Percentiles rank a stretch among this genome's conserved stretches.
These are phyloP conservation scores for Emydura subglobosa DNA, from an alignment of 2,113 vertebrate genomes.

Conservation along the genomic window DNA sequence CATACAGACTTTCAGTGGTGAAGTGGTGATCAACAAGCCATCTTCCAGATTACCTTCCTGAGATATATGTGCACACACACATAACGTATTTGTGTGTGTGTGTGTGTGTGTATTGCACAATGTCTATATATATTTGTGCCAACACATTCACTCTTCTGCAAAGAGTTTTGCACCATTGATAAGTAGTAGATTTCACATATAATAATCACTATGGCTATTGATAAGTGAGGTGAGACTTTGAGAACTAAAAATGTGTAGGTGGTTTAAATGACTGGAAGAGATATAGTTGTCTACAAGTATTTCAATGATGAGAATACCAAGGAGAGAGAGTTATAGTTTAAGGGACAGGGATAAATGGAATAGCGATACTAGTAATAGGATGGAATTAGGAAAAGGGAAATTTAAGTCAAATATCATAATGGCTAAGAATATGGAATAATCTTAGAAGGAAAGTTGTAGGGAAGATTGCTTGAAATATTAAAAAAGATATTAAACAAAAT, in stretches of 20 bases:
- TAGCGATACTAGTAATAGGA: accelerated
- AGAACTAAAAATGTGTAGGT: accelerated
- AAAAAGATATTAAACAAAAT: not conserved
- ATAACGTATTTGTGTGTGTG: too few species aligned
- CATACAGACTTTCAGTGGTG: not conserved
- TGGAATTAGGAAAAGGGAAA: not conserved
- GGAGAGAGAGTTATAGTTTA: accelerated
- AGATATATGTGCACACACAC: too few species aligned
- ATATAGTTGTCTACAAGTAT: not conserved
- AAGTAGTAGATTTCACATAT: not conserved
- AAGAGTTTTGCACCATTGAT: not conserved
- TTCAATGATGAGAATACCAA: accelerated
- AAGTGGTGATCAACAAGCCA: not conserved
- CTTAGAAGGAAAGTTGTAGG: not conserved
- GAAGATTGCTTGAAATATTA: not conserved
- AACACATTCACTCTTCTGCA: not conserved
- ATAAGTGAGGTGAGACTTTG: not conserved
- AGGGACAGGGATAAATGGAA: not conserved
- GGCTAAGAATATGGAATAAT: not conserved
- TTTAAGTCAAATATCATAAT: not conserved
- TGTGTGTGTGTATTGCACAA: too few species aligned
- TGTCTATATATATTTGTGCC: accelerated
- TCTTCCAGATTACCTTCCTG: not conserved
- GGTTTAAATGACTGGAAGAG: not conserved
- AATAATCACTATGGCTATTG: not conserved